These are phyloP conservation scores for Agrochola lota DNA, from an alignment of 2,888 invertebrate genomes.

Conservation along the genomic window DNA sequence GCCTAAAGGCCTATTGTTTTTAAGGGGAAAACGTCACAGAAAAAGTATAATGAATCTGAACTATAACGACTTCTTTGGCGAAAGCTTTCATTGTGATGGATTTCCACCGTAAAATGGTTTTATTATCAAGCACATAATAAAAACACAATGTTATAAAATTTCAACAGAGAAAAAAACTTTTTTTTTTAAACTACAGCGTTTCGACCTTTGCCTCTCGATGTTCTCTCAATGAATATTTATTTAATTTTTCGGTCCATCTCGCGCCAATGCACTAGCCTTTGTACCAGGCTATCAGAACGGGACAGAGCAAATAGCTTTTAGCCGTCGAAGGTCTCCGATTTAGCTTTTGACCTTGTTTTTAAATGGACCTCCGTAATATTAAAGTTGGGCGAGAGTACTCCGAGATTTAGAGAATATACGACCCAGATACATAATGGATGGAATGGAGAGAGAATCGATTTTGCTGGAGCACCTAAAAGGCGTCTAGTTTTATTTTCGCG, in stretches of 20 bases:
- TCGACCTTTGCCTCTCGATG: slow-evolving; percentile 26
- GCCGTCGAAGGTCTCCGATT: slow-evolving; percentile 35
- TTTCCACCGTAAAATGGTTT: background rate
- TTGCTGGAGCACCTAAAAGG: slow-evolving; percentile 28
- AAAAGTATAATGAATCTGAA: background rate
- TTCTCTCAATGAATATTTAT: slow-evolving; percentile 57
- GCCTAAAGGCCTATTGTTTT: background rate
- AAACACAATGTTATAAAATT: slow-evolving; percentile 4
- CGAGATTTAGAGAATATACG: slow-evolving; percentile 60
- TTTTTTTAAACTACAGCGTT: background rate
- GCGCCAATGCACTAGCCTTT: slow-evolving; percentile 40
- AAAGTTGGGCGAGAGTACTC: slow-evolving; percentile 48
- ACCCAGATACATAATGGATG: slow-evolving; percentile 66
- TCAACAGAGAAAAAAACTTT: background rate
- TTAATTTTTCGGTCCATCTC: slow-evolving; percentile 47
- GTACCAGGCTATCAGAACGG: slow-evolving; percentile 36
- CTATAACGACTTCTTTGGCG: background rate
- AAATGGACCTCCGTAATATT: slow-evolving; percentile 55
- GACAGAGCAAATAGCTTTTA: slow-evolving; percentile 57
- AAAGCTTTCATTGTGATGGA: background rate
- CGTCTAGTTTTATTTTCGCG: slow-evolving; percentile 46
- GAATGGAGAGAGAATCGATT: slow-evolving; percentile 52
- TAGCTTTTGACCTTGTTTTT: slow-evolving; percentile 63
- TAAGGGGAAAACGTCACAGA: background rate
- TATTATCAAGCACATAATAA: background rate